Base-by-base conservation (phyloP, 2,888 invertebrate genomes). In the Drosophila subquinaria region DNA sequence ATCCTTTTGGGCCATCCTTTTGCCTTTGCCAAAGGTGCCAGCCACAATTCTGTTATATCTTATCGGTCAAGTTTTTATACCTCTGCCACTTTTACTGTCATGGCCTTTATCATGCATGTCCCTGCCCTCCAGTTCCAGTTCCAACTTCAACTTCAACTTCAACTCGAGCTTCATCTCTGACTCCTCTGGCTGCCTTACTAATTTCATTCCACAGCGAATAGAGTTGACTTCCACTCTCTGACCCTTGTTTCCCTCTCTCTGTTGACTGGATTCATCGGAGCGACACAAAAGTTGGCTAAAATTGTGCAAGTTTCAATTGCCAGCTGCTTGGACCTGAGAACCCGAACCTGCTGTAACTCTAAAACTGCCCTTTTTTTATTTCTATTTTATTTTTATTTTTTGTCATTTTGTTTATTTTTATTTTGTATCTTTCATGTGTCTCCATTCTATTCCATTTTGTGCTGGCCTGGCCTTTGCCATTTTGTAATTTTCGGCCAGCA, bases 241-340 rank as follows among this genome's bases (percentile, higher is more conserved):
- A 73, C 71, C 74, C 72, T 67, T 63, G 48, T 68, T 61, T 57
- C 50, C 42, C 30, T 5, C 43, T 23, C 9, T 53, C 55, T 30
- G 68, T 69, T 71, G 64, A 6, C 70, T 55, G 53, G 80, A 73
- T 73, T 81, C 79, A 79, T 62, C 79, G 73, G 76, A 82, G 81
- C 86, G 83, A 73, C 69, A 76, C 77, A 79, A 82, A 84, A 84
- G 81, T 84, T 84, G 74, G 82, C 88, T 74, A 76, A 82, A 74
- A 77, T 81, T 81, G 61, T 64, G 69, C 76, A 84, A 84, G 86
- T 84, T 84, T 84, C 82, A 88, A 85, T 82, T 85, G 84, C 76
- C 84, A 79, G 73, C 76, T 79, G 73, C 76, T 74, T 43, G 72
- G 63, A 61, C 47, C 67, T 65, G 27, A 23, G 43, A 40, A 59